These are phyloP conservation scores for Semotilus atromaculatus DNA, from an alignment of 2,797 vertebrate genomes.

Conservation along the genomic window DNA sequence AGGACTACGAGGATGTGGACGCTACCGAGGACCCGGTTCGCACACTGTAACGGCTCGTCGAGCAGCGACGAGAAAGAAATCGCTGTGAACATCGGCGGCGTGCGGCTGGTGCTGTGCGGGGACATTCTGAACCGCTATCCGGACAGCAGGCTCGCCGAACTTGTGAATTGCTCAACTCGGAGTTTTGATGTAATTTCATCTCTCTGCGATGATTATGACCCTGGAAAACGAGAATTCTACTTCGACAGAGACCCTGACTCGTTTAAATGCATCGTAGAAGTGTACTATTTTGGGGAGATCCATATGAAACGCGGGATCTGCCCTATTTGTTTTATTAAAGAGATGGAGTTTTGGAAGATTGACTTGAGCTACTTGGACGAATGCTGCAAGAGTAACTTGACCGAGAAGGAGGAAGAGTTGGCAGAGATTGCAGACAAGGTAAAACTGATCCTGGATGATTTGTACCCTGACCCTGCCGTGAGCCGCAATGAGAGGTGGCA, in stretches of 20 bases:
- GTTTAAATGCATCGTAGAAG: slow-evolving; percentile 93
- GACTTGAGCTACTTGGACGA: slow-evolving; percentile 90
- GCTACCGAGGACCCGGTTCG: slow-evolving; percentile 80
- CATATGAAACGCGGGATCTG: slow-evolving; percentile 97
- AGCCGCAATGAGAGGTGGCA: slow-evolving; percentile 85
- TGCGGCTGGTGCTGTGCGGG: slow-evolving; percentile 86
- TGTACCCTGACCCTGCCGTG: slow-evolving; percentile 83
- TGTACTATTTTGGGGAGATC: slow-evolving; percentile 94
- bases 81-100: slow-evolving; percentile 92
- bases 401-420: slow-evolving; percentile 92
- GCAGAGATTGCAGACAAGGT: slow-evolving; percentile 92
- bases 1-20: slow-evolving; percentile 77
- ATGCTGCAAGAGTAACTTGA: slow-evolving; percentile 91
- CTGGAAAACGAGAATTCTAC: slow-evolving; percentile 91
- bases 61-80: slow-evolving; percentile 83
- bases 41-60: slow-evolving; percentile 68
- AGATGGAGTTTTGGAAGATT: slow-evolving; percentile 99
- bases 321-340: slow-evolving; percentile 95
- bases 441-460: slow-evolving; percentile 89
- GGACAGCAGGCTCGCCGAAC: slow-evolving; percentile 90
- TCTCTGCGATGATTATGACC: slow-evolving; percentile 95
- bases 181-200: slow-evolving; percentile 86
- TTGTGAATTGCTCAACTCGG: slow-evolving; percentile 83
- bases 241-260: slow-evolving; percentile 96
- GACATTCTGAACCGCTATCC: slow-evolving; percentile 90